Percentiles rank a stretch among this genome's conserved stretches.
Conservation (phyloP, 2,797 vertebrate species). For the Siniperca obscura region DNA sequence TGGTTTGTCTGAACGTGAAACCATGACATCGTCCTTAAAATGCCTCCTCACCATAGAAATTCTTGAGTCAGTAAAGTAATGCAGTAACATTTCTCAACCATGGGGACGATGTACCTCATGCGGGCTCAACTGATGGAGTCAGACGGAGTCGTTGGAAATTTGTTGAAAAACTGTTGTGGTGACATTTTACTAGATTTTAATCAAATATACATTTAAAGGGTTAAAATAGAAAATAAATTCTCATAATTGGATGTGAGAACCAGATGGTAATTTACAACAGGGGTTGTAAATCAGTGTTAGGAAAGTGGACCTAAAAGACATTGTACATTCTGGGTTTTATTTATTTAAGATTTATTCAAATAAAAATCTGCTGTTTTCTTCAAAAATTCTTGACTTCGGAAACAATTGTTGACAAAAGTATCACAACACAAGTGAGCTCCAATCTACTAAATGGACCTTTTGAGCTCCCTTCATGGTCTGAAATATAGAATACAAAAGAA, state of each 20-base stretch:
- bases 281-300: too few relatives aligned
- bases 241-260: background rate
- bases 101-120: background rate
- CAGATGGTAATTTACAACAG: too few relatives aligned
- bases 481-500: background rate
- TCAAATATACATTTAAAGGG: background rate
- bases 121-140: background rate
- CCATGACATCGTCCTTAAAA: conserved; percentile 56
- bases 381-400: too few relatives aligned
- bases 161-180: background rate
- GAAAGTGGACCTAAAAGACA: too few relatives aligned
- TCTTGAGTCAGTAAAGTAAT: conserved; percentile 16
- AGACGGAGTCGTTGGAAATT: background rate
- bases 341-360: too few relatives aligned
- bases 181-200: background rate
- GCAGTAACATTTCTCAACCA: background rate
- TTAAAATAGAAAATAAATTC: background rate
- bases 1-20: conserved; percentile 59
- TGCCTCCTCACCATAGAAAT: conserved; percentile 48
- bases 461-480: background rate
- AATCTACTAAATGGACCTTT: too few relatives aligned
- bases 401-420: too few relatives aligned
- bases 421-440: too few relatives aligned
- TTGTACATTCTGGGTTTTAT: too few relatives aligned
- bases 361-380: too few relatives aligned